These are phyloP conservation scores for Paragorgia papillata DNA, from an alignment of 92 coral and sea anemone species.

Conservation along the genomic window DNA sequence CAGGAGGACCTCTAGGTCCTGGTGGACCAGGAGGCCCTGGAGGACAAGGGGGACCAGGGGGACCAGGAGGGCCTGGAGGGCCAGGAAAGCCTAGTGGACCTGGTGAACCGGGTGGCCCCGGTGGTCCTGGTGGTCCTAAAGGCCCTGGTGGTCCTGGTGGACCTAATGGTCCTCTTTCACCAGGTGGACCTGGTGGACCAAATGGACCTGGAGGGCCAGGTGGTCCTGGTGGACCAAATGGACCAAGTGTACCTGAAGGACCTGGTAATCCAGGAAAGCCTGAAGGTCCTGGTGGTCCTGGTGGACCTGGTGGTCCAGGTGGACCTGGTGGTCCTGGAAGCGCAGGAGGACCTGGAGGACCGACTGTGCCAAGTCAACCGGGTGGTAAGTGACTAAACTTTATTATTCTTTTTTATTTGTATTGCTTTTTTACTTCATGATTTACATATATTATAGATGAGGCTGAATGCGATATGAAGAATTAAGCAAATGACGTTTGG, in stretches of 20 bases:
- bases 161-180: conserved; percentile 70
- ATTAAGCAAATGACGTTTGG: too few relatives aligned
- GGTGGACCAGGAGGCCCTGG: conserved; percentile 82
- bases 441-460: too few relatives aligned
- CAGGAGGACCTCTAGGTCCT: conserved; percentile 66
- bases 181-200: conserved; percentile 68
- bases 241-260: conserved; percentile 57
- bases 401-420: too few relatives aligned
- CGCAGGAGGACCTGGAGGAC: conserved; percentile 75
- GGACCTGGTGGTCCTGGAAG: conserved; percentile 68
- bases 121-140: conserved; percentile 83
- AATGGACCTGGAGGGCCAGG: conserved; percentile 54
- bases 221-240: conserved; percentile 60
- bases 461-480: too few relatives aligned
- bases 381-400: conserved; percentile 25
- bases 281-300: conserved; percentile 25
- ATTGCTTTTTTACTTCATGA: too few relatives aligned
- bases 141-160: conserved; percentile 71
- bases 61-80: conserved; percentile 65
- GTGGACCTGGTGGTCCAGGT: conserved; percentile 66
- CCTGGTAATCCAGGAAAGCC: conserved; percentile 56
- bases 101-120: conserved; percentile 78
- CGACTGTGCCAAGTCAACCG: conserved; percentile 64
- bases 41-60: conserved; percentile 78
- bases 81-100: conserved; percentile 74